A percentile compares a stretch with the other conserved stretches of the same genome.
Evolutionary conservation across 2,113 vertebrate genomes (phyloP).

Genomic region (Telmatochromis brichardi): DNA sequence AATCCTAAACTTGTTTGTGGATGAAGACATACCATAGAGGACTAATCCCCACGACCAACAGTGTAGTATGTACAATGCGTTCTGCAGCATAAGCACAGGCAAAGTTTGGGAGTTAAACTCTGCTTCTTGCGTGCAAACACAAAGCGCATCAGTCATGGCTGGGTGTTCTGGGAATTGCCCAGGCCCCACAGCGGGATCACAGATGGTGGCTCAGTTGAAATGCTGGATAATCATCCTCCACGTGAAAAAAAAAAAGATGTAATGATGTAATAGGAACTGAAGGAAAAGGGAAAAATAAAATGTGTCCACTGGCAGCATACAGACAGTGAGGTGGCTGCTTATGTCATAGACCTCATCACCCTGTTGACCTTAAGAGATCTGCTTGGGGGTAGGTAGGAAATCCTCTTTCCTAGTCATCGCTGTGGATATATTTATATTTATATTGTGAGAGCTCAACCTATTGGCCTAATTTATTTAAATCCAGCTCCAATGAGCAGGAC

Average conservation of each 20-base stretch:
- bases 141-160: slow-evolving; percentile 12
- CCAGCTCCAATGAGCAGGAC: slow-evolving; percentile 2
- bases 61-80: not conserved
- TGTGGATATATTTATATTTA: not conserved
- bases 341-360: slow-evolving; percentile 1
- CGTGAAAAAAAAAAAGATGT: not conserved
- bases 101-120: slow-evolving; percentile 25
- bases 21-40: not conserved
- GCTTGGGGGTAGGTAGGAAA: not conserved
- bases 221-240: slow-evolving; percentile 49
- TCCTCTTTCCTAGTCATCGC: slow-evolving; percentile 37
- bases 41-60: not conserved
- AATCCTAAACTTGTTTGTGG: not conserved
- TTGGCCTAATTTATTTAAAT: slow-evolving; percentile 23
- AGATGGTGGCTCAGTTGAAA: slow-evolving; percentile 56
- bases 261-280: slow-evolving; percentile 6
- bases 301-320: not conserved
- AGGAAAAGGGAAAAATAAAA: slow-evolving; percentile 21
- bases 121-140: slow-evolving; percentile 25
- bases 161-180: slow-evolving; percentile 39
- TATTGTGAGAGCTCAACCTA: slow-evolving; percentile 1
- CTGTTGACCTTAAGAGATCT: not conserved
- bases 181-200: slow-evolving; percentile 33
- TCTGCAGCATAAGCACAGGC: not conserved
- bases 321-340: not conserved